A percentile compares a stretch with the other conserved stretches of the same genome.
Evolutionary conservation across 2,797 vertebrate species (phyloP).

Genomic region (Thamnophis elegans): DNA sequence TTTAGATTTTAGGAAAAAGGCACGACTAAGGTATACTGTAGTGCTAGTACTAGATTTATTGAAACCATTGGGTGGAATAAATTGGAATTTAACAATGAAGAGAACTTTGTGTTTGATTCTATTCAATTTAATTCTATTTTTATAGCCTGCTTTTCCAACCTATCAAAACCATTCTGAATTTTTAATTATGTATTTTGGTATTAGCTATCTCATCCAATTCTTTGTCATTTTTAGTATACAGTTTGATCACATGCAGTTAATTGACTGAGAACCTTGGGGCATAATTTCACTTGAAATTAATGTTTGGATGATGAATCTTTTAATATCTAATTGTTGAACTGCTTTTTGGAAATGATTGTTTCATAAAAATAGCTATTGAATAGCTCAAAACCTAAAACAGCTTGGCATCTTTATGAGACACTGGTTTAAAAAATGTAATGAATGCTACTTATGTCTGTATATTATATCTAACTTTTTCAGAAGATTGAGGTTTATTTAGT

Average conservation of each 20-base stretch:
- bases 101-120: not conserved
- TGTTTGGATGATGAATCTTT: not conserved
- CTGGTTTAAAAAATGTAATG: rapidly evolving
- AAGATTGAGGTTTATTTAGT: not conserved
- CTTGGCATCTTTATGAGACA: not conserved
- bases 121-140: not conserved
- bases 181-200: not conserved
- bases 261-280: not conserved
- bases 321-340: not conserved
- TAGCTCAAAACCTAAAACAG: not conserved
- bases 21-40: too few species aligned
- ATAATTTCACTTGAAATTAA: not conserved
- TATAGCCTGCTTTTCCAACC: not conserved
- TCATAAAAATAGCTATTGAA: not conserved
- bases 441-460: rapidly evolving
- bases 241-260: not conserved
- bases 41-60: too few species aligned
- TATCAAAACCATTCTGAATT: not conserved
- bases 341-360: not conserved
- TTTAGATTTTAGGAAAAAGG: too few species aligned
- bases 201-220: not conserved
- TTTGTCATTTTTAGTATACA: not conserved
- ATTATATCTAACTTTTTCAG: not conserved
- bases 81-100: not conserved
- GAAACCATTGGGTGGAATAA: too few species aligned